Percentiles rank a stretch among this genome's conserved stretches.
Evolutionary conservation across 2,797 vertebrate species (phyloP).

Genomic region (Acropternis orthonyx): DNA sequence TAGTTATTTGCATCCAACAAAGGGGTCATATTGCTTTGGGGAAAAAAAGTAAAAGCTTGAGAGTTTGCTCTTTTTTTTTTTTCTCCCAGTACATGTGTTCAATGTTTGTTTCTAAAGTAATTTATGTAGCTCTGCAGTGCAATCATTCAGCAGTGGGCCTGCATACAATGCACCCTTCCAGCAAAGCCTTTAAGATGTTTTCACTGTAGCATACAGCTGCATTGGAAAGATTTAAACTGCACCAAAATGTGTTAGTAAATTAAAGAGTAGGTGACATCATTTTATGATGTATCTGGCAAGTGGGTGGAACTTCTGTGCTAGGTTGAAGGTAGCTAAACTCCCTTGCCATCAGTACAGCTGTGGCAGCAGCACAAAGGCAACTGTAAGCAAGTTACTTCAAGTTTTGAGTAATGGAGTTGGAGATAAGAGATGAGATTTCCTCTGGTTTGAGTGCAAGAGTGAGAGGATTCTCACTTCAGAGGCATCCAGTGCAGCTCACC

Average conservation of each 20-base stretch:
- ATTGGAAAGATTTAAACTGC: neutral
- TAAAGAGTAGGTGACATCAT: neutral
- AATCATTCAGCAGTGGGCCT: neutral
- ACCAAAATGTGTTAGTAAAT: neutral
- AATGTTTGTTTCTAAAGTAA: neutral
- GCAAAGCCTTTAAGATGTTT: neutral
- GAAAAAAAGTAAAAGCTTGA: neutral
- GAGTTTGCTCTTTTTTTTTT: neutral
- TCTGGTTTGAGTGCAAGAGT: neutral
- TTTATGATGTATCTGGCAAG: neutral
- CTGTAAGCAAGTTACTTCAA: neutral
- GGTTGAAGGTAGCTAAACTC: neutral
- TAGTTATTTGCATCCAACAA: conserved; percentile 42
- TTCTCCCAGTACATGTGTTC: neutral
- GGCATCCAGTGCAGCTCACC: neutral
- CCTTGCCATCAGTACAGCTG: neutral
- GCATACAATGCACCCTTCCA: neutral
- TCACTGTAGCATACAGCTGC: neutral
- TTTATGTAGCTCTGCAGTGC: neutral
- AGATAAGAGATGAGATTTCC: neutral
- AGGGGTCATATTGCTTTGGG: neutral
- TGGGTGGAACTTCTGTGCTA: neutral
- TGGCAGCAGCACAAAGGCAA: neutral
- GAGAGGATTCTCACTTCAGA: neutral
- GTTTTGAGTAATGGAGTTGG: neutral